Evolutionary conservation across 2,113 vertebrate genomes (phyloP), one percentile per base, ranked within the genome.

Genomic region (Corythornis madagascariensis): DNA sequence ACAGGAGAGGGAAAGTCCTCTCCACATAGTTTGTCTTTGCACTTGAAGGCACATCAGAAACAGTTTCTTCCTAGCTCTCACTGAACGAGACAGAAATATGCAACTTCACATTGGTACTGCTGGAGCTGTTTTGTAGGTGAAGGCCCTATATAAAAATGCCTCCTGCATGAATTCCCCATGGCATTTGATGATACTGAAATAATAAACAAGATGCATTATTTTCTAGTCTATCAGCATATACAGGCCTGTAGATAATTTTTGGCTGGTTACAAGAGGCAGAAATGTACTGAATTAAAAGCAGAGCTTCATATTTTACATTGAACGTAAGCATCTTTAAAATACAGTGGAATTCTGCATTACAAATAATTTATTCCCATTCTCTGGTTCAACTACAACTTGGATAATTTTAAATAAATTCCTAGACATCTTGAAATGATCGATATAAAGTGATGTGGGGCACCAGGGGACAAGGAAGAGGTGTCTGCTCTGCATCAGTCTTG

Each of bases 241-340:
- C 12, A 85, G 42, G 45, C 42, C 83, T 70, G 38, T 7, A 63
- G 67, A 90, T 70, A 93, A 84, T 94, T 92, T 94, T 82, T n/a
- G 26, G 19, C 78, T 79, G 48, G 25, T 64, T 90, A 53, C 40
- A 64, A 56, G 53, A 24, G 86, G 55, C 63, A 90, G 90, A 48
- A 77, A 72, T 47, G 79, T 4, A 57, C 38, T n/a, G 72, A 82
- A 76, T 79, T 89, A 79, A 93, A 85, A 43, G 12, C 89, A 59
- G 28, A 89, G 47, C 26, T 82, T 73, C 26, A n/a, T 43, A 80
- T 85, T 71, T 79, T 87, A 73, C 60, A 73, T 3, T 0, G 0
- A 83, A 87, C 20, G 12, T 47, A 76, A 88, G 33, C 47, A 79
- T 73, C 52, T 86, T 92, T 66, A 65, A 84, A 94, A 67, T 65